Base-by-base conservation (phyloP, 2,113 vertebrate species). In the Corythoichthys intestinalis region DNA sequence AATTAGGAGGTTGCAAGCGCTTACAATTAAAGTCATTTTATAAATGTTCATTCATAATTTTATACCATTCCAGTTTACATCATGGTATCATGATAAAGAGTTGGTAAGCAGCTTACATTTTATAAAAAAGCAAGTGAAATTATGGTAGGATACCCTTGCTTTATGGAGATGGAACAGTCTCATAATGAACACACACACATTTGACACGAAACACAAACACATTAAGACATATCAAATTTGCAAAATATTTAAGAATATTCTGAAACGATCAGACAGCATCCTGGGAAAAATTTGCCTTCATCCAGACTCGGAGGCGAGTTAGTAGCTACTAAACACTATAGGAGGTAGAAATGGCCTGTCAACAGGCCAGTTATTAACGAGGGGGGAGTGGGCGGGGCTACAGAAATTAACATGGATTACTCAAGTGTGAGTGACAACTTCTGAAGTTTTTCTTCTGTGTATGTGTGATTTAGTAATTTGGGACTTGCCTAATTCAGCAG, bases 381-480 rank as follows among this genome's bases (percentile, higher is more conserved):
- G 67, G 86, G 82, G 85, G 85, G 68, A 67, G 83, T 86, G 87
- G 88, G 85, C 82, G 78, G 84, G 82, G 83, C 71, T 73, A 72
- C 65, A 79, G 73, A 89, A 88, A 88, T 91, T 79, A 89, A 88
- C 83, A 88, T 84, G 87, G 88, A 89, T 88, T 88, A 88, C 77
- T 83, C 69, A 66, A 83, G 81, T 80, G 83, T 89, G 87, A 90
- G 83, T 89, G 89, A 88, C 90, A 89, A 78, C 77, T 89, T 87
- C 85, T 85, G 86, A 84, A 83, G 78, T 80, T 86, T 79, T 83
- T 90, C 87, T 69, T 28, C 20, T 28, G 20, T 28, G 20, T 79
- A 81, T 81, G 83, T 86, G 79, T 89, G 86, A 88, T 77, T 66
- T 58, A 79, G 83, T 76, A 84, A 91, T 89, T 85, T 85, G 83